These are phyloP conservation scores for Sarcophaga caerulescens DNA, from an alignment of 2,888 invertebrate species.

Conservation along the genomic window DNA sequence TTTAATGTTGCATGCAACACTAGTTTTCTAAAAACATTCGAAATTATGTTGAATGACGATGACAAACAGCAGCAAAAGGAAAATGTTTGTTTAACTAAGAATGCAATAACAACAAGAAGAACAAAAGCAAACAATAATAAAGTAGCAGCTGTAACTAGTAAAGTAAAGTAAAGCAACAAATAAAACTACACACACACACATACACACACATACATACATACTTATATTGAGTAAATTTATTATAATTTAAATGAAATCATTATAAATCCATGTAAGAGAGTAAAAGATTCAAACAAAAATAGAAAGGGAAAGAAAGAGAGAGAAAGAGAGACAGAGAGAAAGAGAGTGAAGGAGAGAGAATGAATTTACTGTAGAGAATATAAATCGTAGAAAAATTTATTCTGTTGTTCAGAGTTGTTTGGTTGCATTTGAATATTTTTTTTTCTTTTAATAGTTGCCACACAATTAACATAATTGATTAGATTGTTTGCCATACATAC, in stretches of 20 bases:
- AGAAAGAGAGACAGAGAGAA: too few species aligned
- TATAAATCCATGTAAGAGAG: conserved; percentile 12
- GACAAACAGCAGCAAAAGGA: conserved; percentile 46
- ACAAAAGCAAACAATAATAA: background rate
- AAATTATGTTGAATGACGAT: conserved; percentile 42
- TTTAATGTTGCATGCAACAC: background rate
- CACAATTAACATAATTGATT: conserved; percentile 76
- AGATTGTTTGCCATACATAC: conserved; percentile 68
- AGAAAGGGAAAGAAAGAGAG: too few species aligned
- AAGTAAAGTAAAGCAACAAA: background rate
- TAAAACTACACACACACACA: background rate
- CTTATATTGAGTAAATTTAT: background rate
- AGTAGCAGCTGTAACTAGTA: background rate
- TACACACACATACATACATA: background rate
- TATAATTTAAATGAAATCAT: conserved; percentile 42
- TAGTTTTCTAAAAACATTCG: background rate
- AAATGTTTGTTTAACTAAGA: conserved; percentile 13
- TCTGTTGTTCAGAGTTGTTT: conserved; percentile 40
- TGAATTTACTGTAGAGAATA: background rate
- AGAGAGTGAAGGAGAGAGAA: too few species aligned
- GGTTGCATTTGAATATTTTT: conserved; percentile 60
- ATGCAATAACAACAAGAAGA: background rate
- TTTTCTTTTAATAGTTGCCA: conserved; percentile 64
- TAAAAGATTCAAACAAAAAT: background rate
- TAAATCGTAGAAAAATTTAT: conserved; percentile 41